Evolutionary conservation across 2,113 vertebrate species (phyloP).

Genomic region (Neofelis nebulosa): DNA sequence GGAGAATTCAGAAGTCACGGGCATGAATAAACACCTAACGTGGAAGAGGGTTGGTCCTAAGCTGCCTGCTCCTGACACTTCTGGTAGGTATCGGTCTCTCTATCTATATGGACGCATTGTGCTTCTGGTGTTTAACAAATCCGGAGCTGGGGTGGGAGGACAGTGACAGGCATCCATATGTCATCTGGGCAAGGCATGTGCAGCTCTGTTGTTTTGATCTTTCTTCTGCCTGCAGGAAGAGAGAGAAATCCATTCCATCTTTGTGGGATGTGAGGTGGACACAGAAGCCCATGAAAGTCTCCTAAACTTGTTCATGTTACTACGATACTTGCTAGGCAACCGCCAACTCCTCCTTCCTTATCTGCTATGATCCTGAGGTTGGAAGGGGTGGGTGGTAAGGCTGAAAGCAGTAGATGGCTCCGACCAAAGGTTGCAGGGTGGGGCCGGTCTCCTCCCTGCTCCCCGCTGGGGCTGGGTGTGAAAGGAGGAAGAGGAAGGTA

Average conservation of each 20-base stretch:
- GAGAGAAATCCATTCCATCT: not conserved
- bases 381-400: not conserved
- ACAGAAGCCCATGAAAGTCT: not conserved
- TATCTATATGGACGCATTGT: not conserved
- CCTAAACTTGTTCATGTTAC: not conserved
- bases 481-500: constrained; percentile 35
- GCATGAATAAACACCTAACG: not conserved
- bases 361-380: not conserved
- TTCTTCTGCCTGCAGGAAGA: not conserved
- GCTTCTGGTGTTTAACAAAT: not conserved
- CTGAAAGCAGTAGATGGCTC: not conserved
- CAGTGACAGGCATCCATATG: not conserved
- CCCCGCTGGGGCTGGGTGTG: not conserved
- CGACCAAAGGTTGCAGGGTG: constrained; percentile 60
- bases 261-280: not conserved
- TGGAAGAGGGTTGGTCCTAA: not conserved
- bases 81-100: not conserved
- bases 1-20: not conserved
- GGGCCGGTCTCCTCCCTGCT: not conserved
- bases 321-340: not conserved
- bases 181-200: not conserved
- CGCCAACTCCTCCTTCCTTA: not conserved
- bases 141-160: not conserved
- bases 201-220: not conserved
- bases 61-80: not conserved